These are phyloP conservation scores for Microcebus griseorufus DNA, from an alignment of 2,113 vertebrate genomes.

Conservation along the genomic window DNA sequence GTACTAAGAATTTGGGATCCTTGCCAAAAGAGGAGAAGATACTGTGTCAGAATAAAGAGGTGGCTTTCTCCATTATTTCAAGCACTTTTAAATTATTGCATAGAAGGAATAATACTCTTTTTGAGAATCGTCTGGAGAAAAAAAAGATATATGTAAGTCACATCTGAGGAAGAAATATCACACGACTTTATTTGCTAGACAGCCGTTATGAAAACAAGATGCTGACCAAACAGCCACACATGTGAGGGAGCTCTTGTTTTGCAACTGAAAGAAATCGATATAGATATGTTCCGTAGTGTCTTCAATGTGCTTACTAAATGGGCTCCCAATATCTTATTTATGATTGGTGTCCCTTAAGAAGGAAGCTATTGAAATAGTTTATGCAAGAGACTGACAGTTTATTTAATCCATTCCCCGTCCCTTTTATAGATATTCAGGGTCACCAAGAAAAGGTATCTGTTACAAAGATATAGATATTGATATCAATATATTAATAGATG, in stretches of 20 bases:
- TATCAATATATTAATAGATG: neutral
- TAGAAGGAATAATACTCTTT: neutral
- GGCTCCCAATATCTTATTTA: neutral
- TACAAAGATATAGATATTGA: neutral
- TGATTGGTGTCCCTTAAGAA: neutral
- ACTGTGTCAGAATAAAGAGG: neutral
- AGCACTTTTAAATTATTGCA: neutral
- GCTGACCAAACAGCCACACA: neutral
- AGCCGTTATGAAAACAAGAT: neutral
- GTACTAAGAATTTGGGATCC: neutral
- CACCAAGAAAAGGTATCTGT: neutral
- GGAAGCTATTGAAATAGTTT: neutral
- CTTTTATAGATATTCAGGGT: neutral
- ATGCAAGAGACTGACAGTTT: neutral
- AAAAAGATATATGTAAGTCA: neutral
- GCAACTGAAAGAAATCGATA: neutral
- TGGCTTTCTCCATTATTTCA: neutral
- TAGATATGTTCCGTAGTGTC: accelerated
- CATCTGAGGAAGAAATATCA: neutral
- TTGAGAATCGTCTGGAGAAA: neutral
- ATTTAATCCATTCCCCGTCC: neutral
- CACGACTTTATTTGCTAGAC: neutral
- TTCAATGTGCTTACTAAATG: neutral
- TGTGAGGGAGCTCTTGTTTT: neutral
- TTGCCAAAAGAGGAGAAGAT: neutral